Conservation (phyloP, 2,113 vertebrate species). For the Phalacrocorax aristotelis region DNA sequence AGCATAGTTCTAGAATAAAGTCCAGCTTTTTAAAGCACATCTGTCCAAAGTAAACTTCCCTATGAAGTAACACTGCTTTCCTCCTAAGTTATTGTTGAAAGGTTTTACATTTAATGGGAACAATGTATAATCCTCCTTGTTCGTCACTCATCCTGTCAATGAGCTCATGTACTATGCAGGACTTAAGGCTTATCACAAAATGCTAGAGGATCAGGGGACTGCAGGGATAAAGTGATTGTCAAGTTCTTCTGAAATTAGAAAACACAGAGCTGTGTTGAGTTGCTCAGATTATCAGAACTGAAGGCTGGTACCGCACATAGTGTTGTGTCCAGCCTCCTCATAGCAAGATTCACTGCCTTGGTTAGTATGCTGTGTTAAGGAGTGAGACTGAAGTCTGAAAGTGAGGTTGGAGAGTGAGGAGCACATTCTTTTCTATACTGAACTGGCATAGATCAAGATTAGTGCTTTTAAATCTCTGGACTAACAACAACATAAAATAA, state of each 20-base stretch:
- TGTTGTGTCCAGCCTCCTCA: neutral
- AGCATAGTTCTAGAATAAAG: neutral
- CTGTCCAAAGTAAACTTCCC: neutral
- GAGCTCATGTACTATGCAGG: neutral
- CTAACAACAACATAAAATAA: neutral
- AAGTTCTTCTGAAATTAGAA: neutral
- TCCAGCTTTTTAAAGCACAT: neutral
- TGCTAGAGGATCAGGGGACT: neutral
- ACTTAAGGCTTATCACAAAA: neutral
- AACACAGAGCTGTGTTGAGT: neutral
- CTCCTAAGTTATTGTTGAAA: neutral
- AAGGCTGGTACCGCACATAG: neutral
- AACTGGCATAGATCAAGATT: neutral
- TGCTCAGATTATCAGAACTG: neutral
- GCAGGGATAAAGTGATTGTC: neutral
- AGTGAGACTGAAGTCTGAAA: neutral
- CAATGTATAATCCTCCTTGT: neutral
- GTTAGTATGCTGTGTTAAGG: neutral
- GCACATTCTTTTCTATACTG: neutral
- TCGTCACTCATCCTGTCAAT: constrained; percentile 20
- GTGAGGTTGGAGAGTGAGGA: neutral
- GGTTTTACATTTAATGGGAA: neutral
- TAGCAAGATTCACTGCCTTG: fast-evolving
- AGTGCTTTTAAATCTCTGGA: neutral
- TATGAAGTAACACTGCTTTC: neutral